phyloP scores from a whole-genome alignment of 2,797 vertebrate species.

The Urosaurus nigricauda region DNA sequence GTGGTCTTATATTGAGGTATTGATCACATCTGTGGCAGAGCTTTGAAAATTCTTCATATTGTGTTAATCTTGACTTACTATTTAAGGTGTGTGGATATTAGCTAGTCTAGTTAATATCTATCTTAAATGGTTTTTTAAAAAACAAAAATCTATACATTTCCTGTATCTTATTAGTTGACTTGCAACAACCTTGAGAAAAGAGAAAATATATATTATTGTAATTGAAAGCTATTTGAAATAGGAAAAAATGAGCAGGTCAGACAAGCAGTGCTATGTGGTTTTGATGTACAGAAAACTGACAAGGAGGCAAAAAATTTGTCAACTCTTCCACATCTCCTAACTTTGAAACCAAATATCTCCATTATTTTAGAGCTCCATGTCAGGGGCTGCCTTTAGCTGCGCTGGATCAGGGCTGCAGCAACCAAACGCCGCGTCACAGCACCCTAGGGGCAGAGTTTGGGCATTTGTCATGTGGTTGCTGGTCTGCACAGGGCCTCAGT shows the following conservation, averaged over 20 bases:
- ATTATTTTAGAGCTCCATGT: too few relatives aligned
- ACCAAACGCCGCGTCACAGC: too few relatives aligned
- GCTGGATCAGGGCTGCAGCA: too few relatives aligned
- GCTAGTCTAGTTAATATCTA: slow-evolving; percentile 8
- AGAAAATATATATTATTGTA: too few relatives aligned
- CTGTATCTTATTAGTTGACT: not conserved
- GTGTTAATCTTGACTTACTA: not conserved
- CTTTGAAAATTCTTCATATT: not conserved
- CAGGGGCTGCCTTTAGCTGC: too few relatives aligned
- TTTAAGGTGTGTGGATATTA: not conserved
- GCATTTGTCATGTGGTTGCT: too few relatives aligned
- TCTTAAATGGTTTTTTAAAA: slow-evolving; percentile 22
- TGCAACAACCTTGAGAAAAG: slow-evolving; percentile 24
- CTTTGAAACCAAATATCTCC: too few relatives aligned
- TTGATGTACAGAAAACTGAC: not conserved
- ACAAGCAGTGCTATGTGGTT: not conserved
- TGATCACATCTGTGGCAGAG: not conserved
- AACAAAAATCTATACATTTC: slow-evolving; percentile 38
- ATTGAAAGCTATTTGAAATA: not conserved
- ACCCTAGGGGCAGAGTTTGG: too few relatives aligned
- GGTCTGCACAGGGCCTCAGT: too few relatives aligned
- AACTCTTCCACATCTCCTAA: too few relatives aligned
- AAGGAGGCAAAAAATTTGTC: not conserved
- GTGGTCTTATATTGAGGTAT: not conserved
- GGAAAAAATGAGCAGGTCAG: not conserved